Base-by-base conservation (phyloP, 2,113 vertebrate genomes). In the Muntiacus muntjak region DNA sequence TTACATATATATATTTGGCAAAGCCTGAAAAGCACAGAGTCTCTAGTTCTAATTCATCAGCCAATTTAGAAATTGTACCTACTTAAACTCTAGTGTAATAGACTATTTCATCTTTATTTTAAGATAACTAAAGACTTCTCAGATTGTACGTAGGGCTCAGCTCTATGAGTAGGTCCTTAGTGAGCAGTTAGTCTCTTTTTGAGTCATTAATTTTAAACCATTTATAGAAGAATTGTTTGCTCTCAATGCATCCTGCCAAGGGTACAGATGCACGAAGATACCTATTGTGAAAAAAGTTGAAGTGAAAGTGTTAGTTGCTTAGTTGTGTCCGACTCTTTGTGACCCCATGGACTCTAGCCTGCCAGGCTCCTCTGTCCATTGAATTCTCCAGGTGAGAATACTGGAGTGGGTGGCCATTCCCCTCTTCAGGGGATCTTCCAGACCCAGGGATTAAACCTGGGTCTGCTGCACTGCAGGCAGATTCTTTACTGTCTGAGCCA, bases 191-290 rank as follows among this genome's bases (percentile, higher is more conserved):
- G 58, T 89, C 81, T 81, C 55, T 60, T 87, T 92, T 95, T 67
- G 76, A 94, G 43, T 43, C 54, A 95, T 67, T 96, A 67, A 87
- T 94, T 97, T 96, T 52, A 95, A 94, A 87, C 43, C 12, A 47
- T 25, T 97, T 90, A 90, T 84, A 92, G 50, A 13, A 94, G 58
- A 97, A 93, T 97, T 93, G 64, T 92, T 93, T 97, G 47, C 84
- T 96, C 84, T 98, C 87, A 91, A 25, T 78, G 93, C 50, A 87
- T 6, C 17, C 52, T 97, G 90, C 92, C 64, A 95, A 76, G 71
- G 79, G 64, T 86, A 88, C 58, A 50, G 67, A 57, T 58, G 62
- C 71, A 62, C n/a, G 1, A 13, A 74, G 67, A 74, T 43, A 15
- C 40, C 23, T 76, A 43, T 26, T 76, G 23, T 76, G 23, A 76